Evolutionary conservation across 2,797 vertebrate genomes (phyloP).

Genomic region (Macroramphosus scolopax): DNA sequence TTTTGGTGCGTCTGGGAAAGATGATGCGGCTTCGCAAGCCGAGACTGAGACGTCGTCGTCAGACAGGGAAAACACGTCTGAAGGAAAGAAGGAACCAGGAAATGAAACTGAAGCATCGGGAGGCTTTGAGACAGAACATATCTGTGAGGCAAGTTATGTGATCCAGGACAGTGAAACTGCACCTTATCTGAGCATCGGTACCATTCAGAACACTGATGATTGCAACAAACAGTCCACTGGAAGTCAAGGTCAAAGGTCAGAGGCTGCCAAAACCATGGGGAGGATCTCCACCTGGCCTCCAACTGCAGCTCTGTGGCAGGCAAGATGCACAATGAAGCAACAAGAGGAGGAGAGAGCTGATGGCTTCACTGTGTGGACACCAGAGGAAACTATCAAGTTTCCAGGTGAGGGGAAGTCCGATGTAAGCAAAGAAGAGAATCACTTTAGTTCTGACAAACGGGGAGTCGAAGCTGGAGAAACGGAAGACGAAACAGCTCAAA

Average conservation of each 20-base stretch:
- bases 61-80: neutral
- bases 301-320: slow-evolving; percentile 68
- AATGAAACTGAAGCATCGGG: neutral
- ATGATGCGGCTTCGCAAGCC: slow-evolving; percentile 16
- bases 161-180: too few relatives aligned
- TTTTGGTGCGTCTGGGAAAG: neutral
- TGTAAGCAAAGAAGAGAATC: neutral
- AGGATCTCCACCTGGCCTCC: slow-evolving; percentile 76
- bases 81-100: neutral
- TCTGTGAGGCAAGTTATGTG: too few relatives aligned
- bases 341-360: slow-evolving; percentile 27
- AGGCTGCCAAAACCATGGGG: slow-evolving; percentile 23
- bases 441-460: neutral
- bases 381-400: neutral
- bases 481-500: slow-evolving; percentile 6
- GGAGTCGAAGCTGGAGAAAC: neutral
- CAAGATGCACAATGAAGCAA: slow-evolving; percentile 36
- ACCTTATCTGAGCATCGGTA: slow-evolving; percentile 73
- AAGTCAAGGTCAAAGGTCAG: slow-evolving; percentile 15
- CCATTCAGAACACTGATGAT: slow-evolving; percentile 27
- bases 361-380: slow-evolving; percentile 31
- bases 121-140: too few relatives aligned
- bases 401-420: slow-evolving; percentile 10
- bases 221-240: neutral
- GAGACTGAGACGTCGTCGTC: slow-evolving; percentile 4